Evolutionary conservation across 2,113 vertebrate species (phyloP), one percentile per base, ranked within the genome.

Genomic region (Bucco capensis): DNA sequence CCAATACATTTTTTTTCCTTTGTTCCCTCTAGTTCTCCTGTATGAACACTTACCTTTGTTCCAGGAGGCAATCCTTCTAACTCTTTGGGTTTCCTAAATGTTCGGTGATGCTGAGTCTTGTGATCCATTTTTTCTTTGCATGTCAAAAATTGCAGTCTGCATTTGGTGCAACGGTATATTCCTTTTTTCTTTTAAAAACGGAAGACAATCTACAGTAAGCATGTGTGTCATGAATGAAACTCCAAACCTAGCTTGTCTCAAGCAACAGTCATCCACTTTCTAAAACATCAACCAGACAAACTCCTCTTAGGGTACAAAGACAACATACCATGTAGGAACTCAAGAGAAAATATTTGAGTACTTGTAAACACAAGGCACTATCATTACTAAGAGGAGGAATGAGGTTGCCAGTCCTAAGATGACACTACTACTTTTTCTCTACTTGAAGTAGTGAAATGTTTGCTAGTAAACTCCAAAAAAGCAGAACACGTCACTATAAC

Each of bases 91-190:
- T 99, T 99, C 95, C 97, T 98, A 95, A 98, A 99, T 5, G 99
- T 99, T 95, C 98, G 98, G 92, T 99, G 99, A 94, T 98, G 98
- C 25, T 99, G 98, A 94, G 98, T 98, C 96, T 98, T 99, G 94
- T 99, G 99, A 89, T 99, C 99, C 92, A 99, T 92, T 97, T 98
- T 99, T 88, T 99, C 99, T 95, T 99, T 99, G 96, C 98, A 98
- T 6, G 98, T 98, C 93, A 99, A 98, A 96, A 99, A 99, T 12
- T 99, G 99, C 56, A 99, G 97, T 58, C 99, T 97, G 96, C 99
- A 99, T 94, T 99, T 99, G 61, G 98, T 98, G 94, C 99, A 99
- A 80, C 99, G 98, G 95, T 99, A 98, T 94, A 99, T 98, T 86
- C 98, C 98, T 96, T 99, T 99, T 98, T 98, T 99, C 98, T 99